Base-by-base conservation (phyloP, 1,140 invertebrate species). In the Harpegnathos saltator region DNA sequence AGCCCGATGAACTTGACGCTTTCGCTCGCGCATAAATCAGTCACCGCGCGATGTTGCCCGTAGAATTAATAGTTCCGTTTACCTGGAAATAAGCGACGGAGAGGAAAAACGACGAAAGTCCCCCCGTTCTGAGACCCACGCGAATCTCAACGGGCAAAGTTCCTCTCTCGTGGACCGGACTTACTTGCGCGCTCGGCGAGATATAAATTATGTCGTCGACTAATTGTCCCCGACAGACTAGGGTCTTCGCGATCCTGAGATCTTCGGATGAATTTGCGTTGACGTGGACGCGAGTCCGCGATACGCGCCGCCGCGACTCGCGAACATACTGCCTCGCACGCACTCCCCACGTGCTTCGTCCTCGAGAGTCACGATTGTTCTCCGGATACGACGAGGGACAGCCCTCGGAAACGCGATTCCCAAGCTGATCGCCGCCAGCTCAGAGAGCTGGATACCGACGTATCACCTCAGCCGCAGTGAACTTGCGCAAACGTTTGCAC, bases 321-420 rank as follows among this genome's bases (percentile, higher is more conserved):
- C 33, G 24, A 65, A 77, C 14, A 14, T 50, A 65, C 59, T 75
- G 50, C 19, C 74, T 66, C 44, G 62, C 50, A 66, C 24, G 29
- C 26, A 33, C 3, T 75, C 52, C n/a, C 38, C 62, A 58, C 14
- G 33, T 80, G 44, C 44, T 75, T 75, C 26, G 48, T 48, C 24
- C 14, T 26, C 54, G 38, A 71, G 38, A 54, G 14, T 69, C 29
- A 78, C 54, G 66, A 54, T 22, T 33, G n/a, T 48, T 3, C 24
- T 19, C 29, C 50, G 17, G 54, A 58, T 17, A 56, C 33, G 17
- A 17, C 7, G 56, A 44, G 4, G 38, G 26, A 75, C 19, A 59
- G 24, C 14, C 33, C 33, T 78, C 33, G 24, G n/a, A 78, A 17
- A 56, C 24, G 5, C 44, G 17, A 14, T 29, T 65, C 5, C n/a